Percentiles rank a stretch among this genome's conserved stretches.
Evolutionary conservation across 2,797 vertebrate species (phyloP).

Genomic region (Sebastes hubbsi): DNA sequence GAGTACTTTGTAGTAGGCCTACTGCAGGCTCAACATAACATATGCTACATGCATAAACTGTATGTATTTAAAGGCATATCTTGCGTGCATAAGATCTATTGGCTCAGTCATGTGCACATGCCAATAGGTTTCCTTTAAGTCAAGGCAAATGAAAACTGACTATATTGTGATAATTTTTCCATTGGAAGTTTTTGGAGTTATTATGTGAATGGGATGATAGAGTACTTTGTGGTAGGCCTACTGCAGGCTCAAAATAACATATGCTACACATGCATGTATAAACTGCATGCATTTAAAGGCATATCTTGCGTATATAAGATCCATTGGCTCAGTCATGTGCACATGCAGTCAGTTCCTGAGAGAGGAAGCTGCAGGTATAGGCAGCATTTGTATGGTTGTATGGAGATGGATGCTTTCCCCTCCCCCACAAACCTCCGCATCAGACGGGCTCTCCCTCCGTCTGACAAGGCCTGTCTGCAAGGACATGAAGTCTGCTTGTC

Average conservation of each 20-base stretch:
- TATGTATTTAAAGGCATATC: background rate
- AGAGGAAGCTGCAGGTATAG: conserved; percentile 69
- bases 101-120: conserved; percentile 38
- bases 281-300: background rate
- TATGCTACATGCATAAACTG: background rate
- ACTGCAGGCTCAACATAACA: background rate
- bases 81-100: background rate
- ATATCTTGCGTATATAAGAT: conserved; percentile 1
- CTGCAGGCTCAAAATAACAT: conserved; percentile 1
- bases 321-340: conserved; percentile 33
- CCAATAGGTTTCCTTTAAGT: background rate
- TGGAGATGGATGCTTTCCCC: conserved; percentile 54
- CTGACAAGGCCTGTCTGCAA: conserved; percentile 61
- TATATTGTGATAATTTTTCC: background rate
- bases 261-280: background rate
- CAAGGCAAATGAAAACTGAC: background rate
- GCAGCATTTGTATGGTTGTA: conserved; percentile 48
- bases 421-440: conserved; percentile 58
- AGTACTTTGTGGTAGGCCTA: background rate
- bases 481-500: conserved; percentile 67
- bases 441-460: conserved; percentile 39
- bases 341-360: conserved; percentile 39
- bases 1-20: background rate
- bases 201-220: background rate
- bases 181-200: background rate